phyloP scores from a whole-genome alignment of 35 echinoderm and acorn worm genomes.

The Lytechinus pictus region DNA sequence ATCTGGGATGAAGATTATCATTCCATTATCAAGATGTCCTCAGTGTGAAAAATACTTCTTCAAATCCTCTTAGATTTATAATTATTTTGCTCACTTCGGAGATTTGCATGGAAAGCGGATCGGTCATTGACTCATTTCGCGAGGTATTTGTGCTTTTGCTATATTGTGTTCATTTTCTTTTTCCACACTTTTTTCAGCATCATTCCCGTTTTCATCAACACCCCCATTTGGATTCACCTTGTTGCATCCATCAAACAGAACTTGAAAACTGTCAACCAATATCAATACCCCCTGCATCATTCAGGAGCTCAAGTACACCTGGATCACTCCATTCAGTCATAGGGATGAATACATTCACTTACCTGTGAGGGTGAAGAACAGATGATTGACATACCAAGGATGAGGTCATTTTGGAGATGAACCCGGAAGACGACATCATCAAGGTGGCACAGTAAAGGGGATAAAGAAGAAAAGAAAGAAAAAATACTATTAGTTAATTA shows the following conservation, averaged over 20 bases:
- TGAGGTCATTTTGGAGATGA: background rate
- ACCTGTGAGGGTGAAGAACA: background rate
- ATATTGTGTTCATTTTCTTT: background rate
- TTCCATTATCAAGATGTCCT: background rate
- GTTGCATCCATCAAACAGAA: background rate
- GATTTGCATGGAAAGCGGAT: too few species aligned
- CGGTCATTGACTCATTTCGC: too few species aligned
- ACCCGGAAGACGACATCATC: background rate
- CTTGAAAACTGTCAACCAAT: background rate
- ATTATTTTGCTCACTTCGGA: too few species aligned
- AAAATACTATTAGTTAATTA: background rate
- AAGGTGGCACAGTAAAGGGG: background rate
- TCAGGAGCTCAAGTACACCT: background rate
- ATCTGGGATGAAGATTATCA: background rate
- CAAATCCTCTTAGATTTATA: too few species aligned
- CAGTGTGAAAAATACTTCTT: background rate
- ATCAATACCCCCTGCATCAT: background rate
- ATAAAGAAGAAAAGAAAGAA: background rate
- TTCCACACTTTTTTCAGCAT: background rate
- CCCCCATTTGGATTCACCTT: background rate
- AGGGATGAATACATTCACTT: background rate
- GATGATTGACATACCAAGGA: background rate
- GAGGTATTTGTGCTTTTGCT: too few species aligned
- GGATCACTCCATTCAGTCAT: background rate
- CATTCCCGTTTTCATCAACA: background rate